These are phyloP conservation scores for Girardia tigrina DNA, from an alignment of 2,888 invertebrate genomes.

Conservation along the genomic window DNA sequence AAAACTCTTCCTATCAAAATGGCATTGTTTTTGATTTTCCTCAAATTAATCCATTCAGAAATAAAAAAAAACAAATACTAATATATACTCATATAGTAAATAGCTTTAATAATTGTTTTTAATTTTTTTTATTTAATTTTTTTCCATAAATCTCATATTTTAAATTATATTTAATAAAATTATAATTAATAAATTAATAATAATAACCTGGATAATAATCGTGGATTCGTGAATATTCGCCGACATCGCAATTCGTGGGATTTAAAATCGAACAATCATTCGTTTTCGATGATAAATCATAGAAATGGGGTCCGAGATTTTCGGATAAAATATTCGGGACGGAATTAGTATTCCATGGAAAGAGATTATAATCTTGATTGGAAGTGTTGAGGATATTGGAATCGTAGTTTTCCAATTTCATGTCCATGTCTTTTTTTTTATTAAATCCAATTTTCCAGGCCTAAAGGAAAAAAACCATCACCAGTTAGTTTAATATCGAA, in stretches of 20 bases:
- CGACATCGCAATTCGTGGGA: not conserved
- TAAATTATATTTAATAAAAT: too few relatives aligned
- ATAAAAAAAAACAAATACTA: too few relatives aligned
- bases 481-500: too few relatives aligned
- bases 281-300: not conserved
- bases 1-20: not conserved
- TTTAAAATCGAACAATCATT: conserved; percentile 23
- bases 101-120: too few relatives aligned
- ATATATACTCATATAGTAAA: too few relatives aligned
- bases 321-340: not conserved
- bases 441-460: not conserved
- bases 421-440: too few relatives aligned
- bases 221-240: not conserved
- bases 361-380: conserved; percentile 9
- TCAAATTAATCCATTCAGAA: too few relatives aligned
- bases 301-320: not conserved
- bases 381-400: not conserved
- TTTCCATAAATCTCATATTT: too few relatives aligned
- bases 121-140: too few relatives aligned
- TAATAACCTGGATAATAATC: not conserved
- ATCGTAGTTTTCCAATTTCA: conserved; percentile 19
- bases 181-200: not conserved
- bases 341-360: not conserved
- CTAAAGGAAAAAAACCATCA: not conserved
- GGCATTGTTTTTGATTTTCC: too few relatives aligned